These are phyloP conservation scores for Drosophila rellima DNA, from an alignment of 2,888 invertebrate genomes.

Conservation along the genomic window DNA sequence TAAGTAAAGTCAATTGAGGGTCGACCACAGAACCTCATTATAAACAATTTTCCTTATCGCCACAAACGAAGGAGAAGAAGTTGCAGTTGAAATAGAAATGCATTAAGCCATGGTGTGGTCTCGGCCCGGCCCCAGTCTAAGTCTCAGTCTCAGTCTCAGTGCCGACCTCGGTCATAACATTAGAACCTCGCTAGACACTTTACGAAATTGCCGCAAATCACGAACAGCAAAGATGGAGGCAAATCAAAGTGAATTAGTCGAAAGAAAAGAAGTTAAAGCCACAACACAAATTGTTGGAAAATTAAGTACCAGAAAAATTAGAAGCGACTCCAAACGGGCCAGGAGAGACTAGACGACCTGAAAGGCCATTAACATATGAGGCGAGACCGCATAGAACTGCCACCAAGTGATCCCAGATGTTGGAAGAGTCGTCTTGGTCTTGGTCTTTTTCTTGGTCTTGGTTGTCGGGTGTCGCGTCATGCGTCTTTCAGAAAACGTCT, in stretches of 20 bases:
- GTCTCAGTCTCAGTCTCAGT: slow-evolving; percentile 3
- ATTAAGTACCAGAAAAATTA: slow-evolving; percentile 60
- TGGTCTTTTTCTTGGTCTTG: slow-evolving; percentile 3
- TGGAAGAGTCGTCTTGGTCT: slow-evolving; percentile 12
- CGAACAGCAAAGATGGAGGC: slow-evolving; percentile 42
- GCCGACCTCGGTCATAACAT: slow-evolving; percentile 69
- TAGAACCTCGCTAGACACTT: slow-evolving; percentile 82
- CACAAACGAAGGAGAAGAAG: slow-evolving; percentile 34
- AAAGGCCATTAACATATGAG: slow-evolving; percentile 67
- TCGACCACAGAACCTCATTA: slow-evolving; percentile 74
- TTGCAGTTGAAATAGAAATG: slow-evolving; percentile 46
- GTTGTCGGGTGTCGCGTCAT: slow-evolving; percentile 61
- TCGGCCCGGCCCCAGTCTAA: slow-evolving; percentile 29
- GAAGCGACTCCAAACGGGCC: slow-evolving; percentile 14
- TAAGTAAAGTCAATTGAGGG: slow-evolving; percentile 68
- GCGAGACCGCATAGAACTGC: slow-evolving; percentile 7
- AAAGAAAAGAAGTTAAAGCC: slow-evolving; percentile 44
- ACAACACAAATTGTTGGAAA: slow-evolving; percentile 67
- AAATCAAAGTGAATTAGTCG: slow-evolving; percentile 71
- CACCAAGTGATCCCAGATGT: slow-evolving; percentile 52
- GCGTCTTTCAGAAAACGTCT: slow-evolving; percentile 27
- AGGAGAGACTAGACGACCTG: slow-evolving; percentile 28
- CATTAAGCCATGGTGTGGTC: slow-evolving; percentile 66
- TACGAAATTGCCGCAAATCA: slow-evolving; percentile 80
- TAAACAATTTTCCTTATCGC: slow-evolving; percentile 78